A percentile compares a stretch with the other conserved stretches of the same genome.
phyloP scores from a whole-genome alignment of 1,140 invertebrate species.

The Oscheius sp. region DNA sequence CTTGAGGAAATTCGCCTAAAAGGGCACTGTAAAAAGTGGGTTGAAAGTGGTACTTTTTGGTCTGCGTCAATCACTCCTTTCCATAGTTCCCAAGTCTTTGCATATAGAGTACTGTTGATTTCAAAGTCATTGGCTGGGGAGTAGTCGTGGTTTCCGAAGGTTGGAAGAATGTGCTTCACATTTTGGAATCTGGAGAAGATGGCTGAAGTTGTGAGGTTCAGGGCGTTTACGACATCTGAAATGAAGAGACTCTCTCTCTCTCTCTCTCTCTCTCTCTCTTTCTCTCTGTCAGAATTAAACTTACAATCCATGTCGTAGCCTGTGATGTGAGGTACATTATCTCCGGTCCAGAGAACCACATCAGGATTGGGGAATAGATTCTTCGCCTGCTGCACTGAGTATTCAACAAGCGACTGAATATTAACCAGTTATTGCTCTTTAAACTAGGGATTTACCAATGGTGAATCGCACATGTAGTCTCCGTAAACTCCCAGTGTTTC shows the following conservation, averaged over 20 bases:
- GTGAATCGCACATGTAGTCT: slow-evolving; percentile 52
- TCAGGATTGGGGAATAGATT: slow-evolving; percentile 45
- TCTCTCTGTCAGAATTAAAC: background rate
- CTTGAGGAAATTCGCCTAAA: slow-evolving; percentile 48
- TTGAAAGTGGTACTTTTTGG: background rate
- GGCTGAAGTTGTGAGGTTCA: slow-evolving; percentile 37
- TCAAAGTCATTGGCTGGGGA: slow-evolving; percentile 49
- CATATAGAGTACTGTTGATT: slow-evolving; percentile 43
- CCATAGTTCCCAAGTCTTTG: slow-evolving; percentile 45
- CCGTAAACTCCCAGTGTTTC: slow-evolving; percentile 42
- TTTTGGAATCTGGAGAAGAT: slow-evolving; percentile 37
- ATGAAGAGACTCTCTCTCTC: too few species aligned
- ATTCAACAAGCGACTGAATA: slow-evolving; percentile 42
- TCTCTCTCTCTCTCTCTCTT: background rate
- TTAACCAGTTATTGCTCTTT: background rate
- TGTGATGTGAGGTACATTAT: slow-evolving; percentile 54
- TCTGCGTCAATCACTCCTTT: slow-evolving; percentile 47
- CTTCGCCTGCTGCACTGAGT: slow-evolving; percentile 38
- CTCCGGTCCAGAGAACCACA: slow-evolving; percentile 56
- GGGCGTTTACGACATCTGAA: slow-evolving; percentile 49
- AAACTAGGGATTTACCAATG: slow-evolving; percentile 26
- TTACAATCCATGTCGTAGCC: slow-evolving; percentile 45
- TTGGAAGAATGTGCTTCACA: slow-evolving; percentile 43
- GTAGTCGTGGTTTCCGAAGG: slow-evolving; percentile 56
- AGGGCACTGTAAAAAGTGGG: slow-evolving; percentile 17